phyloP scores from a whole-genome alignment of 2,113 vertebrate genomes.

The Trinectes maculatus region DNA sequence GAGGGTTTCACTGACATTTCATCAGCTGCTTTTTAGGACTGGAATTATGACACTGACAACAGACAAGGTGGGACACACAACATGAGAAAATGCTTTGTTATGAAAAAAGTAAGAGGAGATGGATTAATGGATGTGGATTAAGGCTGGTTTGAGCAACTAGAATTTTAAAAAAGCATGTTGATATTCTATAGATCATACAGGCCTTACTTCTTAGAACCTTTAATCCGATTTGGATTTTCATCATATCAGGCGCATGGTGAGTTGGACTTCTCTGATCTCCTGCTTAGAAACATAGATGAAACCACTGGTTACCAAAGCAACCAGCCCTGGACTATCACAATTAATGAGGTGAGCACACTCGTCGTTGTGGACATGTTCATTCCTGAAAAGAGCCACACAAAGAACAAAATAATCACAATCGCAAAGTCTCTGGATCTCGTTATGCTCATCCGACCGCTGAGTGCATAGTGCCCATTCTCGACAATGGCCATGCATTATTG shows the following conservation, averaged over 20 bases:
- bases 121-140: too few species aligned
- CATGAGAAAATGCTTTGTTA: too few species aligned
- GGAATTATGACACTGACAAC: slow-evolving; percentile 58
- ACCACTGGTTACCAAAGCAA: slow-evolving; percentile 61
- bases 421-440: not conserved
- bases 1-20: slow-evolving; percentile 39
- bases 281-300: slow-evolving; percentile 85
- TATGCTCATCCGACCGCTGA: not conserved
- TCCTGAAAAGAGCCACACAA: not conserved
- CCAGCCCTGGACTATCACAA: slow-evolving; percentile 66
- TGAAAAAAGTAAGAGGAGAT: too few species aligned
- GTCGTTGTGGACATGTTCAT: slow-evolving; percentile 2
- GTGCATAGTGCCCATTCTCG: not conserved
- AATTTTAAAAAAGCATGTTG: too few species aligned
- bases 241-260: slow-evolving; percentile 54
- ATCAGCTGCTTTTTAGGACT: slow-evolving; percentile 35
- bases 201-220: not conserved
- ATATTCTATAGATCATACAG: too few species aligned
- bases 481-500: not conserved
- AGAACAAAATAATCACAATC: not conserved
- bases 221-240: not conserved
- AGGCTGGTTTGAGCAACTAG: not conserved
- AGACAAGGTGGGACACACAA: slow-evolving; percentile 57
- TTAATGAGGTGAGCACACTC: slow-evolving; percentile 76
- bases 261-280: slow-evolving; percentile 87